These are phyloP conservation scores for Drosophila silvestris DNA, from an alignment of 2,888 invertebrate genomes.

Conservation along the genomic window DNA sequence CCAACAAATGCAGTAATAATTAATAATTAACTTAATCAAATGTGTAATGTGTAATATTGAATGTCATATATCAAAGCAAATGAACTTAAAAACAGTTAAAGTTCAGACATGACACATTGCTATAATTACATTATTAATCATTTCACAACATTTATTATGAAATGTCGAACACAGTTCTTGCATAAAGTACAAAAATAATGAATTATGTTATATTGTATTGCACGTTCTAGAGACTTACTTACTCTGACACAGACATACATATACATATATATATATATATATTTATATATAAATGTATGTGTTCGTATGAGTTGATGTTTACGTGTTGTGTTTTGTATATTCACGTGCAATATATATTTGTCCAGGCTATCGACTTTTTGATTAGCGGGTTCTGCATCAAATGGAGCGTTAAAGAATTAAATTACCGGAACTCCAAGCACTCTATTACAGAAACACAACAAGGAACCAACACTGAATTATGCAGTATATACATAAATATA, in stretches of 20 bases:
- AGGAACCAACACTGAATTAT: neutral
- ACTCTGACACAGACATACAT: neutral
- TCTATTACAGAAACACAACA: conserved; percentile 33
- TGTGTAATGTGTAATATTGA: neutral
- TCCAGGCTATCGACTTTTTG: conserved; percentile 52
- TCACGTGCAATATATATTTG: conserved; percentile 11
- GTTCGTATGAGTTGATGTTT: neutral
- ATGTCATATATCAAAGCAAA: conserved; percentile 6
- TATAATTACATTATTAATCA: conserved; percentile 48
- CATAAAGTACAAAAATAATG: conserved; percentile 45
- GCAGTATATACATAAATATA: neutral
- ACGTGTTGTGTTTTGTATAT: conserved; percentile 1
- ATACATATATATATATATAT: neutral
- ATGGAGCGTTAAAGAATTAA: conserved; percentile 62
- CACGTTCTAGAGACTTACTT: conserved; percentile 4
- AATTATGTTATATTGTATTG: conserved; percentile 46
- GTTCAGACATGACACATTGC: neutral
- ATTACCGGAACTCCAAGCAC: conserved; percentile 45
- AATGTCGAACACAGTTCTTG: conserved; percentile 44
- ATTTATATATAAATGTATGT: neutral
- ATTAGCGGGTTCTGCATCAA: conserved; percentile 57
- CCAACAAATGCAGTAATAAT: neutral
- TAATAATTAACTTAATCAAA: conserved; percentile 1
- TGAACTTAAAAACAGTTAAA: conserved; percentile 11
- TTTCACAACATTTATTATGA: conserved; percentile 45